Percentiles rank a stretch among this genome's conserved stretches.
Evolutionary conservation across 2,888 invertebrate species (phyloP).

Genomic region (Ptychoptera contaminata): DNA sequence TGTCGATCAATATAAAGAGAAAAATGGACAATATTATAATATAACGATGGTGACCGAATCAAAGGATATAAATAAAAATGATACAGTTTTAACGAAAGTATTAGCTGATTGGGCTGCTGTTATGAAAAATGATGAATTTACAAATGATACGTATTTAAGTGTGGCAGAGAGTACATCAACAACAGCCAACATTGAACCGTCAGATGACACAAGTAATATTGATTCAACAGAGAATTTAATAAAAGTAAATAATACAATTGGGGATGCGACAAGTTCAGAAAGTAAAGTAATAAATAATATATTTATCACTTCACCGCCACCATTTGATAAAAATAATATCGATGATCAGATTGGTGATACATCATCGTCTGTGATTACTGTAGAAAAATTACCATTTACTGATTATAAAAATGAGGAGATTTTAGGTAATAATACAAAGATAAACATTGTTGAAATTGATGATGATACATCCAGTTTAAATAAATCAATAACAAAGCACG

Average conservation of each 20-base stretch:
- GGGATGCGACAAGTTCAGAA: background rate
- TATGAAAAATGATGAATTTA: constrained; percentile 11
- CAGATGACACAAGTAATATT: background rate
- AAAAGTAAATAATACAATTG: background rate
- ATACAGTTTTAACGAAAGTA: constrained; percentile 5
- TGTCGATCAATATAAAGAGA: constrained; percentile 10
- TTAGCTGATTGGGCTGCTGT: constrained; percentile 9
- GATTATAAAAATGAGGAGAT: too few species aligned
- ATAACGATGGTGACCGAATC: constrained; percentile 4
- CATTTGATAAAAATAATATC: background rate
- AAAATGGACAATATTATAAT: constrained; percentile 4
- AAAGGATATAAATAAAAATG: constrained; percentile 6
- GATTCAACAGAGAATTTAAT: background rate
- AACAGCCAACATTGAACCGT: background rate
- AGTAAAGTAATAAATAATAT: background rate
- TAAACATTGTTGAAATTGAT: too few species aligned
- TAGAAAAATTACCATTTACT: background rate
- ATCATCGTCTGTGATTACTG: background rate
- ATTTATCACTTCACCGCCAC: background rate
- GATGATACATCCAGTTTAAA: too few species aligned
- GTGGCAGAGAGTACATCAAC: constrained; percentile 2
- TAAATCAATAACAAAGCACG: too few species aligned
- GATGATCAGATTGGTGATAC: background rate
- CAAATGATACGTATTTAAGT: constrained; percentile 17
- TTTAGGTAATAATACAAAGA: too few species aligned